phyloP scores from a whole-genome alignment of 2,797 vertebrate genomes.

The Antennarius maculatus region DNA sequence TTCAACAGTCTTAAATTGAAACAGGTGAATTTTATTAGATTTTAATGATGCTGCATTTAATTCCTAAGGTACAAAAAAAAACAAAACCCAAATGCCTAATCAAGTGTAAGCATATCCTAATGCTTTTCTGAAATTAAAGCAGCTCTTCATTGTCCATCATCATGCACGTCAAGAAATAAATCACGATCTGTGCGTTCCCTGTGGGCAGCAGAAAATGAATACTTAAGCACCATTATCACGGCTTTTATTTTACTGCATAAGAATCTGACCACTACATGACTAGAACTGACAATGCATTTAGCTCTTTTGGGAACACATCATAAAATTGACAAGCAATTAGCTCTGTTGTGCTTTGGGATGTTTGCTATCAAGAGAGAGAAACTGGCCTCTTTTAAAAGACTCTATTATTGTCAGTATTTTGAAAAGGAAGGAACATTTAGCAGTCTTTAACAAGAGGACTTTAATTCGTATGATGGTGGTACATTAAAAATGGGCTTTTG shows the following conservation, averaged over 20 bases:
- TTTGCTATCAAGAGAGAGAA: conserved; percentile 68
- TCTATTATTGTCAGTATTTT: conserved; percentile 58
- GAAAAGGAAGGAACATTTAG: conserved; percentile 53
- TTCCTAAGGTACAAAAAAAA: background rate
- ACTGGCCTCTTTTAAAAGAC: conserved; percentile 52
- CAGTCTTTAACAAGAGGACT: conserved; percentile 52
- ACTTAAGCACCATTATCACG: conserved; percentile 40
- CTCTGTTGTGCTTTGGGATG: conserved; percentile 68
- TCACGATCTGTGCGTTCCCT: conserved; percentile 40
- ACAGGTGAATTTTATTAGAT: conserved; percentile 78
- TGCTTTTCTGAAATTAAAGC: background rate
- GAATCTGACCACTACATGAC: conserved; percentile 49
- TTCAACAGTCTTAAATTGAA: conserved; percentile 83
- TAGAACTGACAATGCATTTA: conserved; percentile 62
- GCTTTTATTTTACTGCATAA: conserved; percentile 55
- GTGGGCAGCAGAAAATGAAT: conserved; percentile 41
- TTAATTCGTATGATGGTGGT: conserved; percentile 58
- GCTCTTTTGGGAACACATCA: conserved; percentile 64
- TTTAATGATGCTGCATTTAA: background rate
- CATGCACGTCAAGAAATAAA: conserved; percentile 45
- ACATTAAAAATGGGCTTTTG: conserved; percentile 57
- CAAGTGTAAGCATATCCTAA: background rate
- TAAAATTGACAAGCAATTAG: conserved; percentile 76
- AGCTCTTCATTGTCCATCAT: conserved; percentile 21
- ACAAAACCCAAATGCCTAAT: background rate